These are phyloP conservation scores for Copidosoma aretas DNA, from an alignment of 2,888 invertebrate species.

Conservation along the genomic window DNA sequence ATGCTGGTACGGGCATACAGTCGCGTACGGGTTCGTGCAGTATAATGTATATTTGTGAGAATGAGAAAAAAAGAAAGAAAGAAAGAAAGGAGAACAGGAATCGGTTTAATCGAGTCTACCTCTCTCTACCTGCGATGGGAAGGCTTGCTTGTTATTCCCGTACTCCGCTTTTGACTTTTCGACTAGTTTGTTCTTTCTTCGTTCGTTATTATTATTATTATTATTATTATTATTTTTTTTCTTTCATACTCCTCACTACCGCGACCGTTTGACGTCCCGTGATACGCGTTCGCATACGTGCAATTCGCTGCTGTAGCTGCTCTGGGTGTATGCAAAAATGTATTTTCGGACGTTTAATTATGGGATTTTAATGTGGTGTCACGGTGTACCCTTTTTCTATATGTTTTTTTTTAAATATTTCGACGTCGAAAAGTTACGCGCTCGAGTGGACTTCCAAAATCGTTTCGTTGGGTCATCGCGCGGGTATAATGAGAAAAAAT, in stretches of 20 bases:
- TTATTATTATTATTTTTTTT: too few relatives aligned
- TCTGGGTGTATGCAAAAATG: background rate
- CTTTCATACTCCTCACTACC: too few relatives aligned
- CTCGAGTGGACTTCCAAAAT: too few relatives aligned
- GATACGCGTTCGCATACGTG: too few relatives aligned
- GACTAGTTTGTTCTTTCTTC: background rate
- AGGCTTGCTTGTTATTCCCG: background rate
- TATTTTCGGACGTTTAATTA: conserved; percentile 13
- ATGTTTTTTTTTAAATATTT: too few relatives aligned
- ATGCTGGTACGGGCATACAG: conserved; percentile 1
- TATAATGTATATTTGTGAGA: background rate
- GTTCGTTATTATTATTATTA: too few relatives aligned
- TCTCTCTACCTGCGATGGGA: conserved; percentile 31
- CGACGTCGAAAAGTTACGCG: too few relatives aligned
- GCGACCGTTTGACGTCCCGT: too few relatives aligned
- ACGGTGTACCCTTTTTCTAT: too few relatives aligned
- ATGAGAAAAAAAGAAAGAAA: background rate
- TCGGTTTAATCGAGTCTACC: conserved; percentile 36
- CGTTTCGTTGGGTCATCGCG: too few relatives aligned
- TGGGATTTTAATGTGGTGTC: background rate
- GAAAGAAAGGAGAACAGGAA: conserved; percentile 2
- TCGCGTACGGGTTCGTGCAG: too few relatives aligned
- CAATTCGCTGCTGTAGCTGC: background rate
- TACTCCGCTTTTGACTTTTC: background rate
- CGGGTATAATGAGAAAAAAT: too few relatives aligned